Base-by-base conservation (phyloP, 1,140 invertebrate species). In the Nebria ingens region DNA sequence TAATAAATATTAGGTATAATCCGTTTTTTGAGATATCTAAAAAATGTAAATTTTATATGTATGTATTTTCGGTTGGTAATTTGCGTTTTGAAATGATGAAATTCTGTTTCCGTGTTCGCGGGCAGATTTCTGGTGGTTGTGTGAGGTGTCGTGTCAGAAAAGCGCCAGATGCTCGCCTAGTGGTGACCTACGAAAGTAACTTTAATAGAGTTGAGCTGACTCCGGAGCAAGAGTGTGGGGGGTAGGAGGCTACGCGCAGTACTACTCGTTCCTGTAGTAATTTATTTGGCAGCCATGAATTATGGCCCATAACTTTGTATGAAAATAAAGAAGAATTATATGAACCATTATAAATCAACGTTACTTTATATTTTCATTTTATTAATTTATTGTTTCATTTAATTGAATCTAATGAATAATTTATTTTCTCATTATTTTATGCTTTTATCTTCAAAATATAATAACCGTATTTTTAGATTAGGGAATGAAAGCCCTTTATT, bases 261-360 rank as follows among this genome's bases (percentile, higher is more conserved):
- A 15, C 53, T 19, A 38, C 52, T 22, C 19, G 9, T 22, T 45
- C 15, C 64, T 62, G 58, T 63, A 63, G 65, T 70, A 69, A 70
- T 70, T 70, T 69, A 70, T 70, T 66, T 67, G 68, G 62, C 68
- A 67, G 66, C 62, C 52, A 59, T 68, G 67, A 70, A 69, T 69
- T 70, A 70, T 69, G 64, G 66, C 59, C 66, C 66, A 69, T 70
- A 69, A 70, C 66, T 68, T 68, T 65, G 68, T 66, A 69, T 69
- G 67, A 69, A 68, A 70, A 70, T 70, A 70, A 70, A 70, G 67
- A 69, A 70, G 68, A 70, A 68, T 70, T 70, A 70, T 69, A 63
- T 61, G 63, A 66, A 67, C 40, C 66, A 65, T 68, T 68, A 67
- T 69, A 69, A 70, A 70, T 70, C 68, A 69, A 62, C 63, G 60